A percentile compares a stretch with the other conserved stretches of the same genome.
These are phyloP conservation scores for Metridium senile DNA, from an alignment of 92 coral and sea anemone species.

Conservation along the genomic window DNA sequence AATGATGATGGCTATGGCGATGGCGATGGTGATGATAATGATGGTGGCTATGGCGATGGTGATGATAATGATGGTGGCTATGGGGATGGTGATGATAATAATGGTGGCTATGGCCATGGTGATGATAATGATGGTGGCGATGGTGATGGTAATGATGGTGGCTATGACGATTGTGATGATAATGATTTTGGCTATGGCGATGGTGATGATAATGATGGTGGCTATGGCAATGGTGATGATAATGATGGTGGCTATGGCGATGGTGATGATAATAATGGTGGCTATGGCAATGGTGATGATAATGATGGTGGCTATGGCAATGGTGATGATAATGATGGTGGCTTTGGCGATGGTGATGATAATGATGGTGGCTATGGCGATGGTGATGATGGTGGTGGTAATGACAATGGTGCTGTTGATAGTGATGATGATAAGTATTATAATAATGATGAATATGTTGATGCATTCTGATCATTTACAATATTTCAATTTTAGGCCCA, in stretches of 20 bases:
- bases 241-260: too few species aligned
- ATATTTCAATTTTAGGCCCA: constrained; percentile 41
- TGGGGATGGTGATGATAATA: neutral
- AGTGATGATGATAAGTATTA: neutral
- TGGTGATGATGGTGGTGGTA: neutral
- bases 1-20: too few species aligned
- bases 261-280: too few species aligned
- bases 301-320: neutral
- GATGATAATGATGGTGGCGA: neutral
- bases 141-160: neutral
- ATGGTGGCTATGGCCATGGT: neutral
- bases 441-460: too few species aligned
- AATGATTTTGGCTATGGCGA: too few species aligned
- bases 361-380: neutral
- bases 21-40: too few species aligned
- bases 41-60: neutral
- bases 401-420: neutral
- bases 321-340: neutral
- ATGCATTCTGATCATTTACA: too few species aligned
- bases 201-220: too few species aligned
- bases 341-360: neutral
- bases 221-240: too few species aligned
- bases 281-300: neutral
- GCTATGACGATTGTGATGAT: too few species aligned
- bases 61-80: too few species aligned